phyloP scores from a whole-genome alignment of 2,113 vertebrate genomes.

The Hippocampus mohnikei region DNA sequence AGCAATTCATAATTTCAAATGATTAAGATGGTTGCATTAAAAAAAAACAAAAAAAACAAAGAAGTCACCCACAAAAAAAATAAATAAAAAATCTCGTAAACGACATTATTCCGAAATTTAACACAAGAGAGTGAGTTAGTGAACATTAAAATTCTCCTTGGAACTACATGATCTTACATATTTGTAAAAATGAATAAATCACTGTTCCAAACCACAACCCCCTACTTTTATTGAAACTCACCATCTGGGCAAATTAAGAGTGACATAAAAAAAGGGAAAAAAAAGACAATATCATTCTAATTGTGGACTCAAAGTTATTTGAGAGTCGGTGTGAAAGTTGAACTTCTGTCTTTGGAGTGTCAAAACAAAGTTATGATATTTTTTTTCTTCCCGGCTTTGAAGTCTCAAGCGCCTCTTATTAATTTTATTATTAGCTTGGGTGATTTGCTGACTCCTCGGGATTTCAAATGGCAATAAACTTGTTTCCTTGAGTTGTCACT shows the following conservation, averaged over 20 bases:
- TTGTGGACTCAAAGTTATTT: neutral
- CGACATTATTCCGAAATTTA: too few species aligned
- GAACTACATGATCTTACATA: too few species aligned
- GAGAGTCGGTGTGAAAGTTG: neutral
- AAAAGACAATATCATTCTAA: neutral
- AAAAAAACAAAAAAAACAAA: too few species aligned
- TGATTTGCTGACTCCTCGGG: neutral
- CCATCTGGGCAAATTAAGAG: neutral
- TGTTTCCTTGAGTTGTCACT: neutral
- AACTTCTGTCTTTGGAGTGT: conserved; percentile 4
- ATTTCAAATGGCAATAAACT: conserved; percentile 1
- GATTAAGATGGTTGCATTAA: too few species aligned
- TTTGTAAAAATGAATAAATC: too few species aligned
- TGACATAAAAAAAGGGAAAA: neutral
- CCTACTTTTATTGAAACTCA: neutral
- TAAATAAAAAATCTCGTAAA: too few species aligned
- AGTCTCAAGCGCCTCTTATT: neutral
- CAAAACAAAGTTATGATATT: neutral
- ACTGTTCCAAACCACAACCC: too few species aligned
- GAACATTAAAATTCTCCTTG: too few species aligned
- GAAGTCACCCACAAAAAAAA: too few species aligned
- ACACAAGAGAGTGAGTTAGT: too few species aligned
- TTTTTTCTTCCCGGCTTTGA: neutral
- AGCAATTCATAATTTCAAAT: too few species aligned
- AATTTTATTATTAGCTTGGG: neutral